A percentile compares a stretch with the other conserved stretches of the same genome.
Conservation (phyloP, 2,113 vertebrate species). For the Mormoops blainvillei region DNA sequence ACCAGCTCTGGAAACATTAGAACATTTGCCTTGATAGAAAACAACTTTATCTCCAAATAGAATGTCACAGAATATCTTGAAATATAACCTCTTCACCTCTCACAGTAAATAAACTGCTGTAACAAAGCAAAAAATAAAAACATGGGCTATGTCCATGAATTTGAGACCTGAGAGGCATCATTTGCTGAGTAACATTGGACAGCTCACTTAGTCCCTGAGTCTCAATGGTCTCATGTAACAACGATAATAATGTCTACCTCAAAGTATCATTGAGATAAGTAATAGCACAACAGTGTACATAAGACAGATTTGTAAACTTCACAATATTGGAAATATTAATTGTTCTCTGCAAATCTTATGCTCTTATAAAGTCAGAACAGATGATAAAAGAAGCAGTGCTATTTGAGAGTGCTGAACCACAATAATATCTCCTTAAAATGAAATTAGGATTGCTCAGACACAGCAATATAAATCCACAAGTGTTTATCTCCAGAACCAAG, state of each 20-base stretch:
- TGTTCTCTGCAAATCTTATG: not conserved
- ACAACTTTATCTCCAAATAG: not conserved
- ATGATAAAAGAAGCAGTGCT: not conserved
- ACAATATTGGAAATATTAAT: not conserved
- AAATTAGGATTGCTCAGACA: not conserved
- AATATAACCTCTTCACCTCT: not conserved
- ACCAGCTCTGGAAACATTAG: not conserved
- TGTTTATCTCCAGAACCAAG: constrained; percentile 1
- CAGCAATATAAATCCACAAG: not conserved
- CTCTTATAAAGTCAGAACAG: not conserved
- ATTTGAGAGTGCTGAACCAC: not conserved
- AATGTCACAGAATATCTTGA: not conserved
- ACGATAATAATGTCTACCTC: not conserved
- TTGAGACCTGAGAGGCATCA: not conserved
- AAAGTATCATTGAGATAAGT: not conserved
- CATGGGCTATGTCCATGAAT: not conserved
- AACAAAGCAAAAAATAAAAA: not conserved
- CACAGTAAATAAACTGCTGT: not conserved
- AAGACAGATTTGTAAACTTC: not conserved
- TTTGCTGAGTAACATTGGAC: not conserved
- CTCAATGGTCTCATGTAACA: not conserved
- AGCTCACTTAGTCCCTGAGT: not conserved
- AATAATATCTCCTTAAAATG: not conserved
- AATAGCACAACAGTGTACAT: not conserved
- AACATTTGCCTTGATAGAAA: not conserved